These are phyloP conservation scores for Actenoides hombroni DNA, from an alignment of 2,113 vertebrate species.

Conservation along the genomic window DNA sequence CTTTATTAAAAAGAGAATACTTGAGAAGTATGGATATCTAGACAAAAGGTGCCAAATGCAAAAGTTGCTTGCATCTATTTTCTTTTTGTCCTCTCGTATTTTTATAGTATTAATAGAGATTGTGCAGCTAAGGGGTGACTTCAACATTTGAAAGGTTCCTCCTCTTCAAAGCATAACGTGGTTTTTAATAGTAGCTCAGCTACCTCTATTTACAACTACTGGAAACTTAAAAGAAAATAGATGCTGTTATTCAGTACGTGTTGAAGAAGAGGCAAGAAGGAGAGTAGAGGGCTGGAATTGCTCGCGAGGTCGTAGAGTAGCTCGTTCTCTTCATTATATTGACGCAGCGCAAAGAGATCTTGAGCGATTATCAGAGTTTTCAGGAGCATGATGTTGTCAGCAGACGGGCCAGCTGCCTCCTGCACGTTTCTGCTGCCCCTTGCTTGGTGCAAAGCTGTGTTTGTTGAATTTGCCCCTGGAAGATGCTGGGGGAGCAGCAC, in stretches of 20 bases:
- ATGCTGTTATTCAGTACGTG: slow-evolving; percentile 63
- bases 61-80: slow-evolving; percentile 78
- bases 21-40: slow-evolving; percentile 80
- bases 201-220: slow-evolving; percentile 80
- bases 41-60: slow-evolving; percentile 83
- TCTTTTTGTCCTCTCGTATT: slow-evolving; percentile 74
- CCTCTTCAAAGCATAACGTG: slow-evolving; percentile 68
- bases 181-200: slow-evolving; percentile 75
- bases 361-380: not conserved
- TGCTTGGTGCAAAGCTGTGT: not conserved
- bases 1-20: slow-evolving; percentile 80
- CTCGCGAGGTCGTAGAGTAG: slow-evolving; percentile 11
- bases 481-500: not conserved
- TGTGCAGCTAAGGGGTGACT: slow-evolving; percentile 73
- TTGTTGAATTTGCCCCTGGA: not conserved
- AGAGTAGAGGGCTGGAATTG: slow-evolving; percentile 28
- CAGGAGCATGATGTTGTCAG: slow-evolving; percentile 1
- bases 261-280: slow-evolving; percentile 52
- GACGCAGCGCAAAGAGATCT: not conserved
- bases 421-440: not conserved
- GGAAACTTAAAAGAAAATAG: slow-evolving; percentile 75
- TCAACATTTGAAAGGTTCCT: slow-evolving; percentile 73
- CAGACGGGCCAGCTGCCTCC: not conserved
- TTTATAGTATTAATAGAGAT: slow-evolving; percentile 74
- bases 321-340: not conserved